phyloP scores from a whole-genome alignment of 2,113 vertebrate genomes.

The Saguinus midas region DNA sequence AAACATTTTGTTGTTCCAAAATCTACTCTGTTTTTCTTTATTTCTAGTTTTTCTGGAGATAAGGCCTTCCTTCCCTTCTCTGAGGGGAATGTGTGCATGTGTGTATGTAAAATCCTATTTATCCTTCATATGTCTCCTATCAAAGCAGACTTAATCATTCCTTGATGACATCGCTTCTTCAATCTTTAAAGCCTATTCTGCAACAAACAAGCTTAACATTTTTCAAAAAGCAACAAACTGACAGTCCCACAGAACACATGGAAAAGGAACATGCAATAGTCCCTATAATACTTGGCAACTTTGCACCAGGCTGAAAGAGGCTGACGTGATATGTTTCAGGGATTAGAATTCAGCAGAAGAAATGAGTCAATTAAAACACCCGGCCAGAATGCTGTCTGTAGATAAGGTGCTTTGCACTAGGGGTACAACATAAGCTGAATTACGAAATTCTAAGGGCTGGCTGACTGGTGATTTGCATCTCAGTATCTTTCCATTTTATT shows the following conservation, averaged over 20 bases:
- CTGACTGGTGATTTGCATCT: slow-evolving; percentile 37
- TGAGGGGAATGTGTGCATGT: not conserved
- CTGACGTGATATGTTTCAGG: not conserved
- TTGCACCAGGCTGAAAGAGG: not conserved
- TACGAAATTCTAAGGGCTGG: not conserved
- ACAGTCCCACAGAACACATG: not conserved
- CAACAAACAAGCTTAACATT: slow-evolving; percentile 37
- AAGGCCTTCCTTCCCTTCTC: not conserved
- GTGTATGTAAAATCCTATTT: not conserved
- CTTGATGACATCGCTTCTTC: slow-evolving; percentile 27
- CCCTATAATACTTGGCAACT: not conserved
- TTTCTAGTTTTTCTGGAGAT: not conserved
- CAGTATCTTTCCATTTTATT: slow-evolving; percentile 14
- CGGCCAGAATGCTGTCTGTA: not conserved
- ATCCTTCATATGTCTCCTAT: slow-evolving; percentile 28
- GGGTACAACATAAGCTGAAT: not conserved
- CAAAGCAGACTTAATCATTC: slow-evolving; percentile 43
- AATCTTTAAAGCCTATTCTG: slow-evolving; percentile 30
- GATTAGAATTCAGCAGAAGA: slow-evolving; percentile 64
- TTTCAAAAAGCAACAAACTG: not conserved
- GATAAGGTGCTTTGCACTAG: slow-evolving; percentile 41
- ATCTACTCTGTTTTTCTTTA: not conserved
- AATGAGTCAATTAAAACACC: slow-evolving; percentile 40
- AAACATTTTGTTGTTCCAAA: not conserved
- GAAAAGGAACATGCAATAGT: slow-evolving; percentile 19